These are phyloP conservation scores for Sitta carolinensis DNA, from an alignment of 2,797 vertebrate genomes.

Conservation along the genomic window DNA sequence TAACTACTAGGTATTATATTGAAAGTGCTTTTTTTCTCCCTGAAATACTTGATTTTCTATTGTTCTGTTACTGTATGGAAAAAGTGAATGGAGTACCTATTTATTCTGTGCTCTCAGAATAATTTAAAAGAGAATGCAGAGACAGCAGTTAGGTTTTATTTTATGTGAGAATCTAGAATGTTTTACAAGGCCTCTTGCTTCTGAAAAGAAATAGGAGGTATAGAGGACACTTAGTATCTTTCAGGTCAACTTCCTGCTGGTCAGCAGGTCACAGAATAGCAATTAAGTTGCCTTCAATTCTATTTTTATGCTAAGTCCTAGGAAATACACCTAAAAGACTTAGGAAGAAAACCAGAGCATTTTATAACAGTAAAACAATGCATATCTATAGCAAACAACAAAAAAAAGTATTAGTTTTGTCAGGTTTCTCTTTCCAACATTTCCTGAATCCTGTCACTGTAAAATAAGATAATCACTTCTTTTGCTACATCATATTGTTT, in stretches of 20 bases:
- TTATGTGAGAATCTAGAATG: constrained; percentile 48
- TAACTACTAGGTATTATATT: constrained; percentile 39
- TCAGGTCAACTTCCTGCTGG: constrained; percentile 66
- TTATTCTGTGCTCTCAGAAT: constrained; percentile 55
- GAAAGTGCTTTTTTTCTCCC: constrained; percentile 42
- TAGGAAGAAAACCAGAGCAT: background rate
- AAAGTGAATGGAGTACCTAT: constrained; percentile 47
- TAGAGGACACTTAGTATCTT: constrained; percentile 31
- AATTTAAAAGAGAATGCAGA: constrained; percentile 53
- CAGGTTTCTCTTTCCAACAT: background rate
- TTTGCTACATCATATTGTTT: constrained; percentile 38
- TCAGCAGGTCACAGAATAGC: constrained; percentile 58
- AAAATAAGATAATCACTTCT: constrained; percentile 43
- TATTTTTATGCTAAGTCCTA: constrained; percentile 24
- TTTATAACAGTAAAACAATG: constrained; percentile 6
- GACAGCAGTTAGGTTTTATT: constrained; percentile 49
- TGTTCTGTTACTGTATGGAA: constrained; percentile 41
- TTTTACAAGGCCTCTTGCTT: constrained; percentile 39
- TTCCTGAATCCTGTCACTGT: background rate
- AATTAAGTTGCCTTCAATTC: constrained; percentile 56
- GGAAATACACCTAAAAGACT: background rate
- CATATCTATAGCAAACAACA: background rate
- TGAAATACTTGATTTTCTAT: constrained; percentile 49
- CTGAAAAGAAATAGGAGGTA: constrained; percentile 52
- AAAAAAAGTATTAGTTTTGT: background rate